Percentiles rank a stretch among this genome's conserved stretches.
Evolutionary conservation across 2,888 invertebrate species (phyloP).

Genomic region (Netelia fuscicornis): DNA sequence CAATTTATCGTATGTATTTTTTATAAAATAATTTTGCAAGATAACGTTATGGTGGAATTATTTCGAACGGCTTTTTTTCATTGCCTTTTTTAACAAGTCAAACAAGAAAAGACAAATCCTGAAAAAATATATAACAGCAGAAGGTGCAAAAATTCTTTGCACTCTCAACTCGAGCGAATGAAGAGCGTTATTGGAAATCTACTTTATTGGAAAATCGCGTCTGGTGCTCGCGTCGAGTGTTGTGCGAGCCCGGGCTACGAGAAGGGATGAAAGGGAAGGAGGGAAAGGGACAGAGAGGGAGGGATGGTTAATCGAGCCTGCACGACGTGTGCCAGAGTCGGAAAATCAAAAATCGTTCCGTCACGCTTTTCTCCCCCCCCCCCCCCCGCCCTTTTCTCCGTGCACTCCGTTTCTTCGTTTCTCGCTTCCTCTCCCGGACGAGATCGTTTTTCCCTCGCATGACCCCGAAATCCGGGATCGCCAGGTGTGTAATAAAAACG

Average conservation of each 20-base stretch:
- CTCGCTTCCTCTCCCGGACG: conserved; percentile 68
- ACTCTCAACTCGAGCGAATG: conserved; percentile 39
- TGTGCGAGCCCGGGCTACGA: conserved; percentile 21
- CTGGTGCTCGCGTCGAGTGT: conserved; percentile 23
- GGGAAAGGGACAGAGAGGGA: background rate
- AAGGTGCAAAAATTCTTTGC: conserved; percentile 13
- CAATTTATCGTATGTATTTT: no score
- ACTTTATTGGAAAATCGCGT: conserved; percentile 65
- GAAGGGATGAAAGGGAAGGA: background rate
- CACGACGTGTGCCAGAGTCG: conserved; percentile 67
- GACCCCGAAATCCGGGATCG: conserved; percentile 63
- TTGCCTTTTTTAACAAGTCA: background rate
- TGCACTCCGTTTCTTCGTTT: conserved; percentile 54
- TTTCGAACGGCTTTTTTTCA: background rate
- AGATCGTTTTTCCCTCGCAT: conserved; percentile 46
- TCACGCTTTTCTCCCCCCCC: conserved; percentile 56
- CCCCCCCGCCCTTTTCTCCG: conserved; percentile 66
- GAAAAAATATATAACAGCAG: background rate
- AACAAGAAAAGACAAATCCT: background rate
- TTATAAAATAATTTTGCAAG: background rate
- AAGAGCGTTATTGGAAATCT: conserved; percentile 61
- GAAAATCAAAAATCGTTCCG: conserved; percentile 69
- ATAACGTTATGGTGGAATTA: background rate
- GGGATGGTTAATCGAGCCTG: conserved; percentile 67
- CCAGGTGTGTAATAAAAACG: conserved; percentile 70